Base-by-base conservation (phyloP, 2,113 vertebrate species). In the Acanthisitta chloris region DNA sequence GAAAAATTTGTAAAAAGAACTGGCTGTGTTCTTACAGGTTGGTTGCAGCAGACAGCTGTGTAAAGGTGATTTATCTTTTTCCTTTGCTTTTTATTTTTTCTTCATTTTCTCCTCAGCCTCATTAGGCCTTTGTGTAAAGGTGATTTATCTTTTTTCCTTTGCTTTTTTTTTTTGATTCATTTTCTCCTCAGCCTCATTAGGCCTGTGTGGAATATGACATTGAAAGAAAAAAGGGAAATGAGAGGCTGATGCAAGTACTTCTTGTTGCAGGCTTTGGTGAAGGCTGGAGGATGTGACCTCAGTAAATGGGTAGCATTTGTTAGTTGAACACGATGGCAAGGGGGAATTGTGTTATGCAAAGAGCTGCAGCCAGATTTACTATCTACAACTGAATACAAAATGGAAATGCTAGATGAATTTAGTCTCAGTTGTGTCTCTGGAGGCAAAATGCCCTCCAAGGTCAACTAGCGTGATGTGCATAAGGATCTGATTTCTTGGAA, bases 401-500 rank as follows among this genome's bases (percentile, higher is more conserved):
- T 43, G 42, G n/a, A 91, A 84, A 73, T 71, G 19, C 40, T 61
- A 51, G 18, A 43, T 86, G 14, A 87, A 71, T 84, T 89, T 65
- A 77, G 38, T 66, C 43, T 89, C 59, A 34, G 38, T 73, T 73
- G 28, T 78, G 55, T 52, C 42, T 91, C 72, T 51, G 34, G 76
- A 73, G 82, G 86, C 42, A 78, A 70, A 88, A 62, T 46, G 77
- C 43, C 54, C 86, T 86, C 21, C 16, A 33, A 69, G 79, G 76
- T 90, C 76, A 92, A 65, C 38, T 2, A 25, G 46, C 8, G 1
- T 54, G 51, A 62, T 88, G 86, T 52, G 12, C 34, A 4, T 70
- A 72, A 88, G 59, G 54, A 77, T 81, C 49, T 57, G 49, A 19
- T 88, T 94, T 94, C 89, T 78, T 66, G 72, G 46, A 66, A 83